Evolutionary conservation across 2,797 vertebrate genomes (phyloP).

Genomic region (Chaetophractus vellerosus): DNA sequence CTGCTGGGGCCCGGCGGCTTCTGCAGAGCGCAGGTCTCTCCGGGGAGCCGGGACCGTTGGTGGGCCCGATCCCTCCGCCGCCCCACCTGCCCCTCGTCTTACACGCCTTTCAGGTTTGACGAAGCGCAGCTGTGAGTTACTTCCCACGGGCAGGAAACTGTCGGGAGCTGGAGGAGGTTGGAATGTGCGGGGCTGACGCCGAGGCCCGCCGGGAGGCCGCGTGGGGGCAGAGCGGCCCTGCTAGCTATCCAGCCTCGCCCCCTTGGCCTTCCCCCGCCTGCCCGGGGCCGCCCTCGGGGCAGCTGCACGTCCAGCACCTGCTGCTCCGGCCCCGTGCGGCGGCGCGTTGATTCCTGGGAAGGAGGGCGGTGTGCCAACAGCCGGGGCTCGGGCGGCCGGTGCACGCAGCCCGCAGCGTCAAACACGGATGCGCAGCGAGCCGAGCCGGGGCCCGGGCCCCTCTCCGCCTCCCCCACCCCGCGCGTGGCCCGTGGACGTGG

Average conservation of each 20-base stretch:
- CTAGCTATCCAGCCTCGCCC: background rate
- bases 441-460: too few species aligned
- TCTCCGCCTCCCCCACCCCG: too few species aligned
- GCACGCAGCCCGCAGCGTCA: too few species aligned
- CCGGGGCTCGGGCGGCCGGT: rapidly evolving
- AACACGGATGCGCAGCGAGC: too few species aligned
- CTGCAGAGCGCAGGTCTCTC: background rate
- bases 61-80: too few species aligned
- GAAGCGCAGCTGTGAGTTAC: slow-evolving; percentile 93
- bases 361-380: background rate
- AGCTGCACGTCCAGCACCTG: background rate
- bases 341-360: background rate
- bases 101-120: slow-evolving; percentile 82
- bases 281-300: background rate
- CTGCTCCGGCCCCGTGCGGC: background rate
- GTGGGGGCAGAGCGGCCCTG: background rate
- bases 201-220: background rate
- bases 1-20: background rate
- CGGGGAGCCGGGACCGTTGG: background rate
- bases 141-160: slow-evolving; percentile 94
- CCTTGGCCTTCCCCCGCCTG: too few species aligned
- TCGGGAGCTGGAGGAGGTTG: slow-evolving; percentile 87
- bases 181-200: too few species aligned
- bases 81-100: slow-evolving; percentile 65
- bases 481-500: too few species aligned